phyloP scores from a whole-genome alignment of 2,888 invertebrate species.

The Hesperia comma region DNA sequence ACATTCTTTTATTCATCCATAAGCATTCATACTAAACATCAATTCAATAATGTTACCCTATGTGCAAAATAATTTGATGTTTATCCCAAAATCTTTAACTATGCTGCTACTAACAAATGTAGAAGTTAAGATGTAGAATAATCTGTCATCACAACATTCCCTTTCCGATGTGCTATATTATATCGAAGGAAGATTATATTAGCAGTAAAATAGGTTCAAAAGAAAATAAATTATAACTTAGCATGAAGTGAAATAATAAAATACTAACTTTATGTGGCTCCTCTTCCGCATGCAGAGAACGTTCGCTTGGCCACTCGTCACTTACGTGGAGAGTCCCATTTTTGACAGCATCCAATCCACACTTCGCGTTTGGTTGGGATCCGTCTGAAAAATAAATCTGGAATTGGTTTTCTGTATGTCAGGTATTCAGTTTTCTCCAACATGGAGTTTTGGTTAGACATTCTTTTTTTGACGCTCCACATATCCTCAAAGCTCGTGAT shows the following conservation, averaged over 20 bases:
- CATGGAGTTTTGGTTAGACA: not conserved
- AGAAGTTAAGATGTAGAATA: no score
- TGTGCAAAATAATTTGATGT: no score
- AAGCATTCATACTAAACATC: no score
- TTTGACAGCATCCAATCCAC: constrained; percentile 62
- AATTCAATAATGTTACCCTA: no score
- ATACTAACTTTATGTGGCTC: constrained; percentile 59
- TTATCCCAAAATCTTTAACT: no score
- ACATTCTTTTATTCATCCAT: no score
- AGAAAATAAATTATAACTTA: not conserved
- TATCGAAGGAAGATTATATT: no score
- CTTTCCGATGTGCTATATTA: no score
- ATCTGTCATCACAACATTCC: no score
- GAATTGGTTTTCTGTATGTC: constrained; percentile 23
- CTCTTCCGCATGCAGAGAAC: constrained; percentile 49
- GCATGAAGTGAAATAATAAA: constrained; percentile 6
- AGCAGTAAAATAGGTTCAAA: not conserved
- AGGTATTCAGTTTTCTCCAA: not conserved
- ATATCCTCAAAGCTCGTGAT: no score
- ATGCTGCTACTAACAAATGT: no score
- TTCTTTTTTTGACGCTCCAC: not conserved
- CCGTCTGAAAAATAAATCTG: constrained; percentile 57
- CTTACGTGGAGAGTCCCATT: constrained; percentile 62
- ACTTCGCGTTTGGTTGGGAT: constrained; percentile 59
- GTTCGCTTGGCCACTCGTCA: constrained; percentile 65